Percentiles rank a stretch among this genome's conserved stretches.
Evolutionary conservation across 2,113 vertebrate species (phyloP).

Genomic region (Protobothrops flavoviridis): DNA sequence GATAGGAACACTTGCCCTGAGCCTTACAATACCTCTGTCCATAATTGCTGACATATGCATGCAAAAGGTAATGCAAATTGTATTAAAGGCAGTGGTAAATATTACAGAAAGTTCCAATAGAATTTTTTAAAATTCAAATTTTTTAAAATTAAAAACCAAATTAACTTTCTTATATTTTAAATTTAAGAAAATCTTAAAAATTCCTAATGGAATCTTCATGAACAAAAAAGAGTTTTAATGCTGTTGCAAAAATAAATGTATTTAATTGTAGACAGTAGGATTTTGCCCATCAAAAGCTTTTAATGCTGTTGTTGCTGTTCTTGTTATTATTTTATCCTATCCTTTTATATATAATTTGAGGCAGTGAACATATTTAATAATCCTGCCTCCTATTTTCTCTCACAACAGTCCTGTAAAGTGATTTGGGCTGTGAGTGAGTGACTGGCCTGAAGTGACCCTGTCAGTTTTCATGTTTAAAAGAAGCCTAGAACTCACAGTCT

Average conservation of each 20-base stretch:
- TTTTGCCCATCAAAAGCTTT: background rate
- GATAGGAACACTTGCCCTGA: conserved; percentile 92
- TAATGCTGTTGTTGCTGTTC: background rate
- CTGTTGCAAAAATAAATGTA: background rate
- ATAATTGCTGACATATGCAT: conserved; percentile 95
- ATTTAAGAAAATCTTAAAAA: background rate
- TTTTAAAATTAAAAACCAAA: background rate
- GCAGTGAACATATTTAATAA: background rate
- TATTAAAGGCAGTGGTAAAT: conserved; percentile 17
- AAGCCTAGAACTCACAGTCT: background rate
- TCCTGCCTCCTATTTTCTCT: background rate
- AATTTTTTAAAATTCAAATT: background rate
- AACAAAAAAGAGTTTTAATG: background rate
- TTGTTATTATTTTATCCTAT: background rate
- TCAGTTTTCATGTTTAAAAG: background rate
- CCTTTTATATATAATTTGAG: background rate
- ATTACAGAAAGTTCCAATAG: conserved; percentile 1
- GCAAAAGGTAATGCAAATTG: conserved; percentile 81
- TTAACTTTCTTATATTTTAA: background rate
- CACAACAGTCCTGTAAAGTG: background rate
- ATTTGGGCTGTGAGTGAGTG: background rate
- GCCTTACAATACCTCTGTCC: conserved; percentile 96
- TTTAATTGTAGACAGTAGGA: background rate
- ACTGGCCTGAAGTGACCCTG: background rate
- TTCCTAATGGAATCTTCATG: background rate